Evolutionary conservation across 2,888 invertebrate species (phyloP).

Genomic region (Agriopis aurantiaria): DNA sequence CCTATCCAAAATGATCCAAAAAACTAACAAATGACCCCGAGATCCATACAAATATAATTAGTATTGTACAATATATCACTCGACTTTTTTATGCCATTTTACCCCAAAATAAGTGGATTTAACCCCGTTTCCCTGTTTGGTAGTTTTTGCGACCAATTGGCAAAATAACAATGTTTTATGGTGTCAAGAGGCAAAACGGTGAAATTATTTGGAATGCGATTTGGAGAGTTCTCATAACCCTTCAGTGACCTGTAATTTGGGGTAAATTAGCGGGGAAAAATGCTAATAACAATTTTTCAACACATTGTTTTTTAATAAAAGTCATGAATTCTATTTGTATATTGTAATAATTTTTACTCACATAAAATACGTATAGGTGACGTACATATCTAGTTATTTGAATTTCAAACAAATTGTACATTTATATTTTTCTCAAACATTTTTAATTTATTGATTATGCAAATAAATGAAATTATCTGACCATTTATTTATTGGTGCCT

Average conservation of each 20-base stretch:
- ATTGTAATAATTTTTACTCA: not conserved
- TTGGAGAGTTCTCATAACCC: constrained; percentile 70
- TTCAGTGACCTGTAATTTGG: constrained; percentile 42
- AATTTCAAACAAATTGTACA: too few relatives aligned
- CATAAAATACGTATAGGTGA: not conserved
- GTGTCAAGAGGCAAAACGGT: constrained; percentile 76
- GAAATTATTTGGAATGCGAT: constrained; percentile 65
- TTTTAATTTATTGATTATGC: too few relatives aligned
- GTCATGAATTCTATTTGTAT: too few relatives aligned
- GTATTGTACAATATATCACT: constrained; percentile 76
- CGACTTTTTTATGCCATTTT: constrained; percentile 52
- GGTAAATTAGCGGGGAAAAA: not conserved
- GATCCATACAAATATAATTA: constrained; percentile 83
- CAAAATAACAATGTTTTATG: constrained; percentile 71
- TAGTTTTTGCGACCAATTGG: constrained; percentile 72
- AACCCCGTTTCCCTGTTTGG: constrained; percentile 73
- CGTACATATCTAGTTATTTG: too few relatives aligned
- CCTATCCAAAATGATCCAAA: constrained; percentile 59
- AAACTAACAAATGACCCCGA: constrained; percentile 53
- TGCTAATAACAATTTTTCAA: not conserved
- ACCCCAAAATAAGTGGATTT: constrained; percentile 83
- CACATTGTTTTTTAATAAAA: not conserved
- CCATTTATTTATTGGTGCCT: too few relatives aligned
- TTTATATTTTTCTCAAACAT: too few relatives aligned
- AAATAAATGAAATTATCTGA: too few relatives aligned